Percentiles rank a stretch among this genome's conserved stretches.
phyloP scores from a whole-genome alignment of 2,888 invertebrate species.

The Epirrhoe tristata region DNA sequence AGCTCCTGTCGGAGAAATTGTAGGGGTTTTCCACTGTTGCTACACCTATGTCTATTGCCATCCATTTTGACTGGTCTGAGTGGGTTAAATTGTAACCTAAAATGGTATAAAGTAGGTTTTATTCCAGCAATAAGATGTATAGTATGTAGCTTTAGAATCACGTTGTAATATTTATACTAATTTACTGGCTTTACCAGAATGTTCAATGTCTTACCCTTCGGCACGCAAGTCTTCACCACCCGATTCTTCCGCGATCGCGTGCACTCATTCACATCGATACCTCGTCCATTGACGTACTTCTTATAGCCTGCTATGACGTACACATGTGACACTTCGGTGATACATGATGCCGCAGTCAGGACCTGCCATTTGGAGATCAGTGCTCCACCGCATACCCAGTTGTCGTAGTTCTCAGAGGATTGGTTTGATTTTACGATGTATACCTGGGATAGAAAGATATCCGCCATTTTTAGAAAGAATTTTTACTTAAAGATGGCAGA shows the following conservation, averaged over 20 bases:
- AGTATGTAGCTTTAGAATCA: too few relatives aligned
- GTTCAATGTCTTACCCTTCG: slow-evolving; percentile 42
- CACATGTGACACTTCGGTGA: slow-evolving; percentile 39
- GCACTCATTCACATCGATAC: slow-evolving; percentile 42
- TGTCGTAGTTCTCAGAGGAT: slow-evolving; percentile 5
- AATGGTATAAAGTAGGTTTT: not conserved
- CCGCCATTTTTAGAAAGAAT: too few relatives aligned
- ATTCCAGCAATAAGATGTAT: too few relatives aligned
- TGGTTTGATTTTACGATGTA: slow-evolving; percentile 29
- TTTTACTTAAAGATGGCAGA: too few relatives aligned
- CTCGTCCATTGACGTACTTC: slow-evolving; percentile 38
- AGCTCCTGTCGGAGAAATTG: slow-evolving; percentile 41
- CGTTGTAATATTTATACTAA: too few relatives aligned
- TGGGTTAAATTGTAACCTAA: not conserved
- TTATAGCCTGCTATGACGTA: slow-evolving; percentile 50
- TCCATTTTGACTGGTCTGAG: slow-evolving; percentile 3
- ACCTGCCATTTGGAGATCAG: slow-evolving; percentile 20
- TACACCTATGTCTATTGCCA: slow-evolving; percentile 52
- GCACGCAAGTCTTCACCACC: slow-evolving; percentile 49
- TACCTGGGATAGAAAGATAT: slow-evolving; percentile 12
- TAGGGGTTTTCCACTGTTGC: slow-evolving; percentile 53
- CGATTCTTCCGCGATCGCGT: slow-evolving; percentile 42
- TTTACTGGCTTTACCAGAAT: not conserved
- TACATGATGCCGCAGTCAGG: slow-evolving; percentile 46
- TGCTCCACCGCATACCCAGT: slow-evolving; percentile 34